These are phyloP conservation scores for Opisthograptis luteolata DNA, from an alignment of 2,888 invertebrate genomes.

Conservation along the genomic window DNA sequence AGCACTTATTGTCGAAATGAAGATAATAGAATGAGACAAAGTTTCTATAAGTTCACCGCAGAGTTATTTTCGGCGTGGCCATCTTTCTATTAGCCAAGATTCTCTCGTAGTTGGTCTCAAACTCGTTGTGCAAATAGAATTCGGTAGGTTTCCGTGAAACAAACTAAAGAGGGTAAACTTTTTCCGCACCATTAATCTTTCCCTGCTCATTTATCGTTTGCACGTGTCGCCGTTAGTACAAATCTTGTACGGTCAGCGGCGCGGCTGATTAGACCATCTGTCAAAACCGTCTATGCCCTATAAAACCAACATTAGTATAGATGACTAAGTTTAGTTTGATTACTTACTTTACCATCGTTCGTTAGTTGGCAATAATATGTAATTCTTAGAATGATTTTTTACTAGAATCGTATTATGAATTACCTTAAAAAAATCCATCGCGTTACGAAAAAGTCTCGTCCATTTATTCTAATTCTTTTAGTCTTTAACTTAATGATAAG, in stretches of 20 bases:
- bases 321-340: constrained; percentile 15
- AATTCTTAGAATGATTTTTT: too few species aligned
- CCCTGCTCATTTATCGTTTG: constrained; percentile 59
- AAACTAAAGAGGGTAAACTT: constrained; percentile 52
- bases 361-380: too few species aligned
- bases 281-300: constrained; percentile 40
- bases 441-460: too few species aligned
- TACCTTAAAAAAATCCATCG: too few species aligned
- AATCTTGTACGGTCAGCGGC: constrained; percentile 53
- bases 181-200: constrained; percentile 66
- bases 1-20: constrained; percentile 4
- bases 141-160: constrained; percentile 42
- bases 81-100: constrained; percentile 30
- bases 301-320: constrained; percentile 21
- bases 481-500: too few species aligned
- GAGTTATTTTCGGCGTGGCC: constrained; percentile 18
- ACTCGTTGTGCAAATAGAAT: constrained; percentile 50
- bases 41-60: constrained; percentile 13
- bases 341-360: too few species aligned
- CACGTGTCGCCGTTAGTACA: constrained; percentile 57
- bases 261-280: constrained; percentile 48
- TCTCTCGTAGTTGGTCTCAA: constrained; percentile 30
- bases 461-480: too few species aligned
- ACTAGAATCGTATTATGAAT: too few species aligned
- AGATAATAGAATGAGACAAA: constrained; percentile 13